phyloP scores from a whole-genome alignment of 2,797 vertebrate genomes.

The Cyprinella venusta region DNA sequence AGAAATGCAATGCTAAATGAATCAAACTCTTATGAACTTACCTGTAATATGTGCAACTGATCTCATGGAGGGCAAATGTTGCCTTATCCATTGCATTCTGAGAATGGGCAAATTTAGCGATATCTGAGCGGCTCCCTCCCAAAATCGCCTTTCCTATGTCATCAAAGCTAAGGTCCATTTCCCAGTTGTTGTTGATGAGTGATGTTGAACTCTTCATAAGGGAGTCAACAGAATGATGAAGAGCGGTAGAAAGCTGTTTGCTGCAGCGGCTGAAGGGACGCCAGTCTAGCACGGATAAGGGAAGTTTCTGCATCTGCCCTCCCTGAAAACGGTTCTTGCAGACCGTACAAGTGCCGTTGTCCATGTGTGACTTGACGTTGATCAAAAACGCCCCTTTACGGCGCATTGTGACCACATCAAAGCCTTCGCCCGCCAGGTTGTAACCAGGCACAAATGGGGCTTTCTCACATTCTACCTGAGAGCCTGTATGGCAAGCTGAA shows the following conservation, averaged over 20 bases:
- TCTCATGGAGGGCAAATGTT: constrained; percentile 80
- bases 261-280: constrained; percentile 77
- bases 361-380: constrained; percentile 73
- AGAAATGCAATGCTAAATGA: not conserved
- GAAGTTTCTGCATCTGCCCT: constrained; percentile 76
- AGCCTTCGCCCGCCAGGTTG: constrained; percentile 84
- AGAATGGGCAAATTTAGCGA: constrained; percentile 77
- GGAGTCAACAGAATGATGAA: constrained; percentile 80
- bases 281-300: constrained; percentile 79
- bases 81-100: constrained; percentile 79
- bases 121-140: constrained; percentile 78
- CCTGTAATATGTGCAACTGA: constrained; percentile 81
- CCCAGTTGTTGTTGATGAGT: constrained; percentile 80
- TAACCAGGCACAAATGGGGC: constrained; percentile 81
- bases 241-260: constrained; percentile 79
- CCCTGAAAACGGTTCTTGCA: constrained; percentile 77
- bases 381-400: constrained; percentile 81
- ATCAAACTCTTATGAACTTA: constrained; percentile 50
- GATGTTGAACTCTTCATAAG: constrained; percentile 78
- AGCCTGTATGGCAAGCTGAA: constrained; percentile 66
- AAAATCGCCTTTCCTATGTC: constrained; percentile 70
- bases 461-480: constrained; percentile 74
- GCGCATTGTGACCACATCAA: constrained; percentile 84
- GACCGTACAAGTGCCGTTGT: constrained; percentile 75
- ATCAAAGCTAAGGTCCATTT: constrained; percentile 72